Conservation (phyloP, 1,140 invertebrate genomes). For the Sesamia nonagrioides region DNA sequence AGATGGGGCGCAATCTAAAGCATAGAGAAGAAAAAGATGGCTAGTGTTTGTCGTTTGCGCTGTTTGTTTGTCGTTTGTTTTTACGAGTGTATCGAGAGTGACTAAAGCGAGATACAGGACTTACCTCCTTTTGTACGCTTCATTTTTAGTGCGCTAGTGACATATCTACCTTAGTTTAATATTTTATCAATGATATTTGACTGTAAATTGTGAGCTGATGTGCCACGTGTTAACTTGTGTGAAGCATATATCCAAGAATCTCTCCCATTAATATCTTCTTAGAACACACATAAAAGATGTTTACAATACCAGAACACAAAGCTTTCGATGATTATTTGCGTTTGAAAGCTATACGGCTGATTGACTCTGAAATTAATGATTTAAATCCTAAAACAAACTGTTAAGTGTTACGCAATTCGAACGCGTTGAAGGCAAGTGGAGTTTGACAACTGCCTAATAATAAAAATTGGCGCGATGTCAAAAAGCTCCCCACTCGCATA, state of each 20-base stretch:
- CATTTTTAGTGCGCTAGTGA: too few relatives aligned
- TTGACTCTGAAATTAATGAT: constrained; percentile 38
- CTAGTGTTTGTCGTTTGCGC: too few relatives aligned
- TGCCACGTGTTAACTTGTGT: constrained; percentile 5
- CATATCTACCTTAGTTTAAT: too few relatives aligned
- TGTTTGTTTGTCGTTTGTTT: too few relatives aligned
- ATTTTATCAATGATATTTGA: too few relatives aligned
- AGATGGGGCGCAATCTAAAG: too few relatives aligned
- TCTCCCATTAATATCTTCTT: constrained; percentile 33
- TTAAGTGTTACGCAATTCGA: constrained; percentile 50
- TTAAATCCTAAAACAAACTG: constrained; percentile 33
- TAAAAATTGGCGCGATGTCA: constrained; percentile 72
- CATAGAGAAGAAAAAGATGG: too few relatives aligned
- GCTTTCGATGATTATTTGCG: neutral
- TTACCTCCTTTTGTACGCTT: too few relatives aligned
- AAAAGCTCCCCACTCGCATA: constrained; percentile 55
- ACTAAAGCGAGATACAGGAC: too few relatives aligned
- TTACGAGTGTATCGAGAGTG: too few relatives aligned
- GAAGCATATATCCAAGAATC: constrained; percentile 29
- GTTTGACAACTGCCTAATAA: constrained; percentile 72
- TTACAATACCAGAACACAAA: constrained; percentile 21
- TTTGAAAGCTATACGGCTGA: constrained; percentile 35
- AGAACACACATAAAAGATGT: constrained; percentile 39
- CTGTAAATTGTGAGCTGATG: constrained; percentile 24
- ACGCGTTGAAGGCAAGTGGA: constrained; percentile 55